Base-by-base conservation (phyloP, 2,113 vertebrate species). In the Antechinus flavipes region DNA sequence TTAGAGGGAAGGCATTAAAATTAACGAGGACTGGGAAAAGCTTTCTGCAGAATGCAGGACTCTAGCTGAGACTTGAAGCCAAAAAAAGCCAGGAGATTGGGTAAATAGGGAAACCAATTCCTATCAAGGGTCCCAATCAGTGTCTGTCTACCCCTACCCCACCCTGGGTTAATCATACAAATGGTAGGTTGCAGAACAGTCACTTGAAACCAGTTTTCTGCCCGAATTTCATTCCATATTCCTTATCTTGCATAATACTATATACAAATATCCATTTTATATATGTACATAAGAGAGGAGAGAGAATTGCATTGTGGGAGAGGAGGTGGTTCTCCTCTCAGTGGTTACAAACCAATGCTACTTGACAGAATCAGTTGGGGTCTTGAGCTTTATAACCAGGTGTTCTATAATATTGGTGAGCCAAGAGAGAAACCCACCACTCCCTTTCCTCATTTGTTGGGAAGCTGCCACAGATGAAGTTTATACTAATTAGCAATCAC, bases 401-500 rank as follows among this genome's bases (percentile, higher is more conserved):
- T 91, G 42, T 97, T 98, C 97, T 94, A 9, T 47, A 92, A 94
- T 24, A 68, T 54, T 93, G 47, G 2, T 90, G 90, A 95, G 54
- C 92, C 92, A 96, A 96, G 58, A 94, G 90, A 50, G 89, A 93
- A 91, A 90, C 8, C 42, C 95, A 47, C 1, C 89, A 93, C 50
- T 96, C 97, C 92, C 94, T 96, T 97, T 97, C 96, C 93, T 89
- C 95, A 90, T 95, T 90, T 94, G 54, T 93, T 96, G 95, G 96
- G 96, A 98, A 90, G 0, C 7, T 96, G 98, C 96, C 97, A 97
- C 95, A 96, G 97, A 97, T 98, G 97, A 98, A 97, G 98, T 97
- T 98, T 98, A 91, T 92, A 61, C 98, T 98, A 98, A 98, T 99
- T 98, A 98, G 98, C 97, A 98, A 98, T 98, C 94, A 91, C 98